Percentiles rank a stretch among this genome's conserved stretches.
These are phyloP conservation scores for Antennarius striatus DNA, from an alignment of 2,113 vertebrate species.

Conservation along the genomic window DNA sequence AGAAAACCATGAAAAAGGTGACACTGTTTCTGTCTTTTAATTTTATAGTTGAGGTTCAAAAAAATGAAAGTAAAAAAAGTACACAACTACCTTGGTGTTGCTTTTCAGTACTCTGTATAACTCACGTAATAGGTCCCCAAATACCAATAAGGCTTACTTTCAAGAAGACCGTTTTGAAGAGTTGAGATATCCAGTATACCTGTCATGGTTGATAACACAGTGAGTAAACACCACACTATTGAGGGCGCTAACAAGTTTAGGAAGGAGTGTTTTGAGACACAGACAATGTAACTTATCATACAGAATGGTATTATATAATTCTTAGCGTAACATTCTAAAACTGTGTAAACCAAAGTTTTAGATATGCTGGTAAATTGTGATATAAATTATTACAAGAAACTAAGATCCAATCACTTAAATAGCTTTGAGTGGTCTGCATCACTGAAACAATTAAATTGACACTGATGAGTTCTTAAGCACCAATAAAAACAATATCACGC, in stretches of 20 bases:
- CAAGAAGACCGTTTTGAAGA: not conserved
- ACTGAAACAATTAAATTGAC: too few species aligned
- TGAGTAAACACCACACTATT: not conserved
- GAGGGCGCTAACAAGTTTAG: not conserved
- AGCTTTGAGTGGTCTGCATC: too few species aligned
- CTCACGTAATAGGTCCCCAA: not conserved
- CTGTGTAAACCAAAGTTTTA: too few species aligned
- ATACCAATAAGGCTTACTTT: conserved; percentile 2
- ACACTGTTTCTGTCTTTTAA: conserved; percentile 18
- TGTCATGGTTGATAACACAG: not conserved
- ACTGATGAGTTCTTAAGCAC: too few species aligned
- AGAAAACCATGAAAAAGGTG: conserved; percentile 19
- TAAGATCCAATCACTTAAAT: too few species aligned
- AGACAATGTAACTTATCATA: too few species aligned
- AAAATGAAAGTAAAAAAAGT: too few species aligned
- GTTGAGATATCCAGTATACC: not conserved
- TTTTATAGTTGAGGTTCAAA: conserved; percentile 4
- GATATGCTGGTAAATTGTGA: too few species aligned
- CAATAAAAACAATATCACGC: too few species aligned
- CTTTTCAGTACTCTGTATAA: too few species aligned
- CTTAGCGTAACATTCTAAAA: not conserved
- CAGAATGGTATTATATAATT: not conserved
- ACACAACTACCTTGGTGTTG: too few species aligned
- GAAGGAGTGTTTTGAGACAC: not conserved
- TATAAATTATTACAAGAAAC: too few species aligned